phyloP scores from a whole-genome alignment of 2,888 invertebrate genomes.

The Rhagonycha lutea region DNA sequence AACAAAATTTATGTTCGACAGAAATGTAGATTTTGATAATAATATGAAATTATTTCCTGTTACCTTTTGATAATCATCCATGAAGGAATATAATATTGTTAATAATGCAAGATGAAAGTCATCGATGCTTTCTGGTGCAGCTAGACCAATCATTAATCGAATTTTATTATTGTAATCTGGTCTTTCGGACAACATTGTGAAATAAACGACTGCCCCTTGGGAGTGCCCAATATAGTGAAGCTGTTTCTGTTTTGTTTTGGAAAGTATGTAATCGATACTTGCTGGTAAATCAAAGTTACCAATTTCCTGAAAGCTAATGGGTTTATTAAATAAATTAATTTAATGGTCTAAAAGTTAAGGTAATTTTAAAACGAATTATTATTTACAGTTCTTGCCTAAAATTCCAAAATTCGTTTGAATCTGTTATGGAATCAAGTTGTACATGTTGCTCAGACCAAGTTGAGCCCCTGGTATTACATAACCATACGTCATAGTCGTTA shows the following conservation, averaged over 20 bases:
- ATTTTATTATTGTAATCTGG: conserved; percentile 66
- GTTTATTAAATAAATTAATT: no score
- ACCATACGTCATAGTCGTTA: conserved; percentile 60
- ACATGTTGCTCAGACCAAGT: conserved; percentile 59
- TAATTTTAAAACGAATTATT: not conserved
- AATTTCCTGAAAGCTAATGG: conserved; percentile 79
- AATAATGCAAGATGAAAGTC: no score
- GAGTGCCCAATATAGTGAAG: conserved; percentile 76
- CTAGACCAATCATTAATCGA: conserved; percentile 61
- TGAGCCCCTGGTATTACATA: conserved; percentile 66
- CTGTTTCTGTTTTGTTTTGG: conserved; percentile 59
- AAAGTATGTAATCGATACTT: conserved; percentile 69
- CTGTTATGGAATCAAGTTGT: conserved; percentile 44
- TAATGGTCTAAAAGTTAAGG: no score
- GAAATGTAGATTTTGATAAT: no score
- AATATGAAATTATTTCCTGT: no score
- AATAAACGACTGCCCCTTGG: conserved; percentile 65
- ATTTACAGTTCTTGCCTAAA: conserved; percentile 45
- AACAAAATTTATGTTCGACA: no score
- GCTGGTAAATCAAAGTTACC: conserved; percentile 76
- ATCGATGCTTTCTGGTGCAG: conserved; percentile 63
- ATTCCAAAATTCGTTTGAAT: conserved; percentile 51
- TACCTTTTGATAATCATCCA: not conserved
- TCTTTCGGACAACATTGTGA: conserved; percentile 61
- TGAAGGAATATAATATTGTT: not conserved